A percentile compares a stretch with the other conserved stretches of the same genome.
These are phyloP conservation scores for Panthera uncia DNA, from an alignment of 2,113 vertebrate species.

Conservation along the genomic window DNA sequence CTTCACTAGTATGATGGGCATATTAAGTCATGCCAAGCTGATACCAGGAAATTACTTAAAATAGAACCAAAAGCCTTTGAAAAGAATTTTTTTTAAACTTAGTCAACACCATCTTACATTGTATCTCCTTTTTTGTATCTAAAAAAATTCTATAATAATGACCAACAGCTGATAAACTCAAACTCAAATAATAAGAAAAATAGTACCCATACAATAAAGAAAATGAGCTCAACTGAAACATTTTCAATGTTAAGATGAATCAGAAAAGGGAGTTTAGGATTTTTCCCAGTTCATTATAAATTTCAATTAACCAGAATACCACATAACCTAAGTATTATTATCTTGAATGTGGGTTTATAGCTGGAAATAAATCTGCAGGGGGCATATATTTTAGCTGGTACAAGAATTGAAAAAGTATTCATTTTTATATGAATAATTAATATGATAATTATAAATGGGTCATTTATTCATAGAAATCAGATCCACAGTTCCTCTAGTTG, in stretches of 20 bases:
- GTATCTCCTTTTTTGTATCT: neutral
- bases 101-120: neutral
- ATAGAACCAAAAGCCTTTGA: neutral
- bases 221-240: neutral
- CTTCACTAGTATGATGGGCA: neutral
- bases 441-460: slow-evolving; percentile 51
- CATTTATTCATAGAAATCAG: slow-evolving; percentile 43
- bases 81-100: neutral
- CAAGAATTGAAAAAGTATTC: neutral
- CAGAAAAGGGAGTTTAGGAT: neutral
- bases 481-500: slow-evolving; percentile 22
- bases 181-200: neutral
- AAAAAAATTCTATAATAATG: neutral
- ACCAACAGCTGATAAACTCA: neutral
- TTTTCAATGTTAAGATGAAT: neutral
- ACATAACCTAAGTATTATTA: neutral
- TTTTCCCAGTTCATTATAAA: slow-evolving; percentile 21
- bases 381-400: neutral
- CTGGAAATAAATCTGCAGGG: neutral
- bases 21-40: neutral
- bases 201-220: neutral
- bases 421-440: slow-evolving; percentile 58
- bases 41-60: slow-evolving; percentile 38
- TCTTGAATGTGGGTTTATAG: slow-evolving; percentile 23
- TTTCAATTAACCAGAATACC: slow-evolving; percentile 16